phyloP scores from a whole-genome alignment of 2,113 vertebrate genomes.

The Chrysochloris asiatica region DNA sequence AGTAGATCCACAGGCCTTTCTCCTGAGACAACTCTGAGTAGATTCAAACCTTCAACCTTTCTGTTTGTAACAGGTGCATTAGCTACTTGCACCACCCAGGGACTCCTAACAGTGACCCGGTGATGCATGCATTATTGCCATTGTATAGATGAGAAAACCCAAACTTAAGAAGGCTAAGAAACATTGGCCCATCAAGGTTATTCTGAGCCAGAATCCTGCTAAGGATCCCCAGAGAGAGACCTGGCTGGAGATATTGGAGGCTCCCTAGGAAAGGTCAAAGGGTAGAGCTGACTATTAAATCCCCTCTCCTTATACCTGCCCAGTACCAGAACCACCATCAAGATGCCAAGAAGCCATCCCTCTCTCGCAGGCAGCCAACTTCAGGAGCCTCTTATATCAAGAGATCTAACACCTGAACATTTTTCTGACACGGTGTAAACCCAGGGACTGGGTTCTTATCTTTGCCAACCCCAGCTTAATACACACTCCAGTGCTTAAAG shows the following conservation, averaged over 20 bases:
- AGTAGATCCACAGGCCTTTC: neutral
- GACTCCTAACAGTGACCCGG: neutral
- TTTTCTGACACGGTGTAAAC: slow-evolving; percentile 23
- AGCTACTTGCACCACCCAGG: neutral
- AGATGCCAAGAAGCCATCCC: neutral
- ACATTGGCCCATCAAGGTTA: neutral
- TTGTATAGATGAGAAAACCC: neutral
- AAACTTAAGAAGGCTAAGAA: neutral
- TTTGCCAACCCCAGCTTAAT: neutral
- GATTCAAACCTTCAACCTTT: neutral
- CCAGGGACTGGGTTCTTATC: slow-evolving; percentile 31
- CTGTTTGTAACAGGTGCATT: neutral
- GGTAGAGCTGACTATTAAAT: neutral
- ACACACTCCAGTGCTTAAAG: neutral
- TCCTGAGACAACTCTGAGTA: neutral
- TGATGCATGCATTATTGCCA: neutral
- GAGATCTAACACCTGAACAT: neutral
- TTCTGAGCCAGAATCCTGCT: neutral
- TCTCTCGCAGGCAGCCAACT: neutral
- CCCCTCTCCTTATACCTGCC: neutral
- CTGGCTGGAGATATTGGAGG: neutral
- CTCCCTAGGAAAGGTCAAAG: neutral
- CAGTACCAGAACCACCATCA: neutral
- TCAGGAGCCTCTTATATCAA: neutral
- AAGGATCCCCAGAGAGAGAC: neutral